Evolutionary conservation across 2,888 invertebrate genomes (phyloP).

Genomic region (Phyllotreta striolata): DNA sequence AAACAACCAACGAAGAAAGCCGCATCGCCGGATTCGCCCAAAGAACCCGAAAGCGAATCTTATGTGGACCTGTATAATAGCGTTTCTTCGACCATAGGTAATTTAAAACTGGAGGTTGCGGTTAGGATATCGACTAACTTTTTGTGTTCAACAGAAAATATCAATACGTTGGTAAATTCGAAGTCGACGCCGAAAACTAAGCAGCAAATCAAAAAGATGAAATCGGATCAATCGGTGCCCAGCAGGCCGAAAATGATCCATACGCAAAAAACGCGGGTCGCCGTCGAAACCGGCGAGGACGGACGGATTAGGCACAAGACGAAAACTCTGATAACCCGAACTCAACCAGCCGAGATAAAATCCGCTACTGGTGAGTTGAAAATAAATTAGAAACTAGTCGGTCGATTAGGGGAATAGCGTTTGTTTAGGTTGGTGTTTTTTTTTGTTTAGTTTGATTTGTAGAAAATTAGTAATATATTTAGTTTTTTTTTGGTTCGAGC

Average conservation of each 20-base stretch:
- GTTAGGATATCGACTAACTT: neutral
- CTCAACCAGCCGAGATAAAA: conserved; percentile 63
- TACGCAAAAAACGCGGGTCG: conserved; percentile 70
- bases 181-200: conserved; percentile 50
- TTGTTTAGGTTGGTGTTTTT: conserved; percentile 12
- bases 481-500: conserved; percentile 14
- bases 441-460: conserved; percentile 20
- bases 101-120: neutral
- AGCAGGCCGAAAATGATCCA: conserved; percentile 80
- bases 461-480: conserved; percentile 30
- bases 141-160: conserved; percentile 54
- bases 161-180: conserved; percentile 62
- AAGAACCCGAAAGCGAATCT: conserved; percentile 52
- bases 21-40: conserved; percentile 55
- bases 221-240: conserved; percentile 56
- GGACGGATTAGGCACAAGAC: conserved; percentile 66
- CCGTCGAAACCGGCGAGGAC: conserved; percentile 64
- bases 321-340: conserved; percentile 66
- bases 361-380: conserved; percentile 56
- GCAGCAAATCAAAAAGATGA: conserved; percentile 46
- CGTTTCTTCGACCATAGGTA: conserved; percentile 60
- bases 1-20: conserved; percentile 60
- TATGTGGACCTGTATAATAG: conserved; percentile 62
- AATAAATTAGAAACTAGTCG: conserved; percentile 13
- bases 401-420: conserved; percentile 8